These are phyloP conservation scores for Zeus faber DNA, from an alignment of 2,113 vertebrate species.

Conservation along the genomic window DNA sequence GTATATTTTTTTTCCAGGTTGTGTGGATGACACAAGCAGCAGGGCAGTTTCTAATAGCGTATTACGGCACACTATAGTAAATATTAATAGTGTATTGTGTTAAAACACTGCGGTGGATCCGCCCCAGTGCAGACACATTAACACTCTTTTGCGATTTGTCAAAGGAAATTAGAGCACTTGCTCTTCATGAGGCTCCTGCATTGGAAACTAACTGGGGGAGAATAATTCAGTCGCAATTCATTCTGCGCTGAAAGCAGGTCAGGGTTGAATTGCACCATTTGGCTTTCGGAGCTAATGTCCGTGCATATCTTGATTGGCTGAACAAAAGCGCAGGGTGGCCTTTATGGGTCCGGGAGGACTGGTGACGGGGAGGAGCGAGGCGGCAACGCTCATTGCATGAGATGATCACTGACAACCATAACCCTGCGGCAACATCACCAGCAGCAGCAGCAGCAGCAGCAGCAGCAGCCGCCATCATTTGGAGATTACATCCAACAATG, in stretches of 20 bases:
- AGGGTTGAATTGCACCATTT: conserved; percentile 75
- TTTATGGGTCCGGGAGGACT: conserved; percentile 67
- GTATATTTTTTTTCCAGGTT: too few relatives aligned
- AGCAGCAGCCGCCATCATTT: conserved; percentile 44
- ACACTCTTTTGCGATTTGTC: conserved; percentile 69
- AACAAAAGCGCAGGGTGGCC: conserved; percentile 72
- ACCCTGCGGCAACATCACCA: conserved; percentile 72
- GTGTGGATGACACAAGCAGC: too few relatives aligned
- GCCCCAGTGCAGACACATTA: too few relatives aligned
- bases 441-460: conserved; percentile 51
- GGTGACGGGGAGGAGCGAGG: conserved; percentile 46
- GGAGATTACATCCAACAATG: conserved; percentile 67
- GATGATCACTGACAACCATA: conserved; percentile 76
- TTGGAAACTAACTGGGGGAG: conserved; percentile 61
- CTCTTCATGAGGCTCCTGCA: conserved; percentile 56
- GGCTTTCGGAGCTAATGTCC: conserved; percentile 72
- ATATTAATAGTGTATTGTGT: too few relatives aligned
- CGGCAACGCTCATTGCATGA: conserved; percentile 68
- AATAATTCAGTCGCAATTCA: conserved; percentile 71
- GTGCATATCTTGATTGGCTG: conserved; percentile 75
- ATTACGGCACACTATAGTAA: too few relatives aligned
- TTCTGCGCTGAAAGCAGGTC: conserved; percentile 71
- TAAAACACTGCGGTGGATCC: too few relatives aligned
- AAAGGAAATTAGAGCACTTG: conserved; percentile 69
- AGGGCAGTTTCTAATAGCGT: too few relatives aligned